These are phyloP conservation scores for Epirrhoe alternata DNA, from an alignment of 2,888 invertebrate species.

Conservation along the genomic window DNA sequence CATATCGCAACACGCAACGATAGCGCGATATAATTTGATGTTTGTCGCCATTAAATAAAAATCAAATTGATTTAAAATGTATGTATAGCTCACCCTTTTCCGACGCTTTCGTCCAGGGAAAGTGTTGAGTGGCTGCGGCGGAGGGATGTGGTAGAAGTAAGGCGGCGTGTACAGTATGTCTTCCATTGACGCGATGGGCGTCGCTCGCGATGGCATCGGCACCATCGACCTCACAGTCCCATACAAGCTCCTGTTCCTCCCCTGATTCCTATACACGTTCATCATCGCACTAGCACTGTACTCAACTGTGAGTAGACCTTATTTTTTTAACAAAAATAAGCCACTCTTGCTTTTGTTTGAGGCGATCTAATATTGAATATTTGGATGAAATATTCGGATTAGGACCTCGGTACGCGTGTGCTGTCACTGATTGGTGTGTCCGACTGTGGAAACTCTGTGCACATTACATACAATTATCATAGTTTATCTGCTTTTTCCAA, in stretches of 20 bases:
- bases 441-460: constrained; percentile 60
- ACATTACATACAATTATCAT: constrained; percentile 79
- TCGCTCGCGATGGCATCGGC: constrained; percentile 57
- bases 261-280: constrained; percentile 70
- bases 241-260: constrained; percentile 69
- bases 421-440: constrained; percentile 64
- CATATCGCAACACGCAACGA: no score
- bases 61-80: background rate
- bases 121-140: constrained; percentile 73
- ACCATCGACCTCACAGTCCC: constrained; percentile 78
- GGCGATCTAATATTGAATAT: constrained; percentile 71
- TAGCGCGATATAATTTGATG: no score
- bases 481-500: constrained; percentile 83
- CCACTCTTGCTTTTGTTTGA: constrained; percentile 56
- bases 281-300: constrained; percentile 59
- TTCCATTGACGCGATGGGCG: constrained; percentile 66
- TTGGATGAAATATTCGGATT: constrained; percentile 70
- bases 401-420: constrained; percentile 65
- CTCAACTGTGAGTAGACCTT: constrained; percentile 61
- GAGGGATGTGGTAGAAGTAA: constrained; percentile 79
- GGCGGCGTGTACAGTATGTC: constrained; percentile 72
- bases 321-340: constrained; percentile 75
- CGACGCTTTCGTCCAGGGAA: constrained; percentile 79
- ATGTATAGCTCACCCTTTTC: constrained; percentile 65
- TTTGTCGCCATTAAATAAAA: no score